Base-by-base conservation (phyloP, 2,113 vertebrate species). In the Eudorcas thomsonii region DNA sequence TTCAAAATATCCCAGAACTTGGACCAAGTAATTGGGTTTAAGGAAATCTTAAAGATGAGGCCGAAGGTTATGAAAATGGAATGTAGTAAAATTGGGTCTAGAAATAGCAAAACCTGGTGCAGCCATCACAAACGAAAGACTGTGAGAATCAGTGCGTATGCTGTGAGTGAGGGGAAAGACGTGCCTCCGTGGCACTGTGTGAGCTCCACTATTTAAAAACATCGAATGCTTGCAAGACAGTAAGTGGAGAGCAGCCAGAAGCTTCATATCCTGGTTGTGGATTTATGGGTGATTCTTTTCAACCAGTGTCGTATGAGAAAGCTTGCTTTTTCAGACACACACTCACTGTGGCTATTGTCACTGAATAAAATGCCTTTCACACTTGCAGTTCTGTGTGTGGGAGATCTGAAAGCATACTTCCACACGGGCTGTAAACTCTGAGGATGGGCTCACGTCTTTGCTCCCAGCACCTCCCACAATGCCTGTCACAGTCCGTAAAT, bases 141-240 rank as follows among this genome's bases (percentile, higher is more conserved):
- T 52, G 77, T 88, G 45, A 91, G 50, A 62, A 52, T 23, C 82
- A 36, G 55, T 39, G 4, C 2, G 19, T 17, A 45, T 59, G 39
- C 83, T 85, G 2, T 50, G 8, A 64, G 33, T 30, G 43, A 78
- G 7, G 12, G 36, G 11, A 71, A 83, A 67, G 52, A 16, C 28
- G 3, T 5, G 16, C 4, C 4, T 57, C 3, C 2, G 19, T 21
- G 16, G 33, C 12, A 1, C 10, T n/a, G 3, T 28, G 11, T 45
- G 7, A 59, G 36, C 15, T 50, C 50, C 43, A 6, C 50, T 48
- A 16, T 55, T 48, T n/a, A 30, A 36, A 43, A 62, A 33, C 50
- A 25, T 17, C 2, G 39, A 82, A 50, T 25, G 26, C 25, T 8
- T 7, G 28, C 48, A 39, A 78, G 39, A 81, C n/a, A 55, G n/a